Conservation (phyloP, 2,113 vertebrate genomes). For the Brachyhypopomus gauderio region DNA sequence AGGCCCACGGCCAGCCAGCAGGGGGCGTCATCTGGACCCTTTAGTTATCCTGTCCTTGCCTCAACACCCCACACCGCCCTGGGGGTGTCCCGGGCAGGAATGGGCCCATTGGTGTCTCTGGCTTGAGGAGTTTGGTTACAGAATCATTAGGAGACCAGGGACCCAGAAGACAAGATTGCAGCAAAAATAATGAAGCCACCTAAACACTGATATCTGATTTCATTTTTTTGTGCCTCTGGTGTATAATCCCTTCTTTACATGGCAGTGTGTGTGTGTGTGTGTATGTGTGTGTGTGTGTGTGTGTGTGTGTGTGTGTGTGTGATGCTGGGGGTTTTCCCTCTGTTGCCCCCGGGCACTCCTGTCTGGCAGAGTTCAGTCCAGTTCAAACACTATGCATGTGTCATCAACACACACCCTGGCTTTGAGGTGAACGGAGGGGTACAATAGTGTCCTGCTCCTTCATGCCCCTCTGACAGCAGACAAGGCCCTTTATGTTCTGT, state of each 20-base stretch:
- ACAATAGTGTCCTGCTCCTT: constrained; percentile 53
- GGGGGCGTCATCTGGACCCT: constrained; percentile 31
- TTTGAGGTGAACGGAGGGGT: constrained; percentile 52
- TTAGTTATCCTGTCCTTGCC: neutral
- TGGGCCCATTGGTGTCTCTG: neutral
- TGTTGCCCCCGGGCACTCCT: constrained; percentile 64
- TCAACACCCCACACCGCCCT: neutral
- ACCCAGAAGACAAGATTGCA: neutral
- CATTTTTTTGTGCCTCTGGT: constrained; percentile 23
- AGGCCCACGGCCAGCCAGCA: neutral
- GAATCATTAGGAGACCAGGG: constrained; percentile 5
- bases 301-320: constrained; percentile 55
- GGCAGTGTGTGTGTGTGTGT: constrained; percentile 43
- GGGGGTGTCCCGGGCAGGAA: constrained; percentile 7
- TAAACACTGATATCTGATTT: constrained; percentile 28
- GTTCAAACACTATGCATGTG: constrained; percentile 64
- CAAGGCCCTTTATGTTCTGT: constrained; percentile 59
- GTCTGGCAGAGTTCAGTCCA: constrained; percentile 31
- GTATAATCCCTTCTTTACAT: constrained; percentile 30
- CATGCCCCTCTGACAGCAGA: constrained; percentile 62
- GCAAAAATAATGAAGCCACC: neutral
- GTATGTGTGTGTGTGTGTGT: constrained; percentile 29
- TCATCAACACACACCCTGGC: constrained; percentile 56
- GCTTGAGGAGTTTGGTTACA: neutral
- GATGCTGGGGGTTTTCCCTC: constrained; percentile 61